These are phyloP conservation scores for honey bee (Apis mellifera) DNA, from an alignment of 1,140 invertebrate genomes.

Conservation along the genomic window DNA sequence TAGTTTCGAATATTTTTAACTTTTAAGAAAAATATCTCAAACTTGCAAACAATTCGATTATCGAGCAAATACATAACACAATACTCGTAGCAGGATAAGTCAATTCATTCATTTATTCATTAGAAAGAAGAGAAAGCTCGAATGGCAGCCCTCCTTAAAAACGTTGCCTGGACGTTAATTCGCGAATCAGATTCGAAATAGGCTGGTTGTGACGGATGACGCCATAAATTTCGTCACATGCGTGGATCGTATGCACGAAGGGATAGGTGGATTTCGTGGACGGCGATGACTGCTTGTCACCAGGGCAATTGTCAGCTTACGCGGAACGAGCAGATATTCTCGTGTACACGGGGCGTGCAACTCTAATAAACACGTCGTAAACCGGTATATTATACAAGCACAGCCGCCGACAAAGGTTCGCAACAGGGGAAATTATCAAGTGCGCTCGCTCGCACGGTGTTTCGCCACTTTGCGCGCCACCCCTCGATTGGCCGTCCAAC, in stretches of 20 bases:
- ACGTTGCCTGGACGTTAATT: slow-evolving; percentile 37
- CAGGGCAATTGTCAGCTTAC: slow-evolving; percentile 64
- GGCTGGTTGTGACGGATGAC: slow-evolving; percentile 66
- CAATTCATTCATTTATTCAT: background rate
- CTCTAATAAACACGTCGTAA: slow-evolving; percentile 68
- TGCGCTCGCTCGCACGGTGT: background rate
- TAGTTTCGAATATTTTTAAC: too few species aligned
- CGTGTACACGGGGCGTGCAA: slow-evolving; percentile 29
- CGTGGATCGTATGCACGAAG: slow-evolving; percentile 25
- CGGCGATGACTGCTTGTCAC: slow-evolving; percentile 62
- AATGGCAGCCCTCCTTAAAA: background rate
- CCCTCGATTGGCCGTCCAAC: slow-evolving; percentile 17
- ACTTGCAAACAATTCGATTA: too few species aligned
- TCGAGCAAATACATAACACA: too few species aligned
- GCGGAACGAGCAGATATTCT: slow-evolving; percentile 53
- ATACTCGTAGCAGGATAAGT: too few species aligned
- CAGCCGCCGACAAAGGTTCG: slow-evolving; percentile 23
- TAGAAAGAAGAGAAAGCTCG: background rate
- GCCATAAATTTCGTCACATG: slow-evolving; percentile 66
- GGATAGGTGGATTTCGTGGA: slow-evolving; percentile 33
- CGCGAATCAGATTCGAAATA: slow-evolving; percentile 56
- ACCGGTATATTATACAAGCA: slow-evolving; percentile 57
- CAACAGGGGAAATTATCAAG: slow-evolving; percentile 52
- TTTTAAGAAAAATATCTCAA: too few species aligned
- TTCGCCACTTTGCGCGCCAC: background rate